Conservation (phyloP, 2,113 vertebrate genomes). For the Anhinga rufa region DNA sequence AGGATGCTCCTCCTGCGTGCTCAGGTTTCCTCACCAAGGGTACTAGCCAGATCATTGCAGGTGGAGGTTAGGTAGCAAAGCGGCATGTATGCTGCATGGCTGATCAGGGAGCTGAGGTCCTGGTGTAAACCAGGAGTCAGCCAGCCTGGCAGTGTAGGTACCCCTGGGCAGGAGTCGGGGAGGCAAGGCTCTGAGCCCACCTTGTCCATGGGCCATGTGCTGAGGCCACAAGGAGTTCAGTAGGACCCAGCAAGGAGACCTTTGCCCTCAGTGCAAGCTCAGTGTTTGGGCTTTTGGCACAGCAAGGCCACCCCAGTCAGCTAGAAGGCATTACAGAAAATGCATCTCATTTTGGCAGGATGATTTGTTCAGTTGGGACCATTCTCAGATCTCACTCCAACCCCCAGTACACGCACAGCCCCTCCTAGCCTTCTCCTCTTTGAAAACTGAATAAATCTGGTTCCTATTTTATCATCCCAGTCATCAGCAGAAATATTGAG, state of each 20-base stretch:
- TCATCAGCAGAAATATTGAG: rapidly evolving
- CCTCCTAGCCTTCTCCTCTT: neutral
- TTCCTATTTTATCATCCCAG: neutral
- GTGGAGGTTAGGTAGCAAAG: neutral
- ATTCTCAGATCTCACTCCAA: neutral
- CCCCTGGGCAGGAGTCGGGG: rapidly evolving
- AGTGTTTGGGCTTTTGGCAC: neutral
- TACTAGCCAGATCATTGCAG: neutral
- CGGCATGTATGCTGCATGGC: neutral
- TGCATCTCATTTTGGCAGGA: neutral
- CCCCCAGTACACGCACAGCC: neutral
- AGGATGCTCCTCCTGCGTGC: neutral
- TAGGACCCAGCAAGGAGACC: neutral
- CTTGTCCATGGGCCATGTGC: neutral
- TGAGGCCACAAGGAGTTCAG: neutral
- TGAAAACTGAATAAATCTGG: neutral
- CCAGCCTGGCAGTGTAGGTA: neutral
- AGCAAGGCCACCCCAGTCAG: neutral
- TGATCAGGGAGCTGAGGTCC: neutral
- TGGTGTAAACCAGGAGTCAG: neutral
- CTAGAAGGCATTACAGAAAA: neutral
- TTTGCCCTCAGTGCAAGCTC: neutral
- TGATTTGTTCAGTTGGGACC: neutral
- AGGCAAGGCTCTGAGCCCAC: neutral
- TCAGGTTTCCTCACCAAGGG: neutral